Base-by-base conservation (phyloP, 2,797 vertebrate genomes). In the Chaetodon trifasciatus region DNA sequence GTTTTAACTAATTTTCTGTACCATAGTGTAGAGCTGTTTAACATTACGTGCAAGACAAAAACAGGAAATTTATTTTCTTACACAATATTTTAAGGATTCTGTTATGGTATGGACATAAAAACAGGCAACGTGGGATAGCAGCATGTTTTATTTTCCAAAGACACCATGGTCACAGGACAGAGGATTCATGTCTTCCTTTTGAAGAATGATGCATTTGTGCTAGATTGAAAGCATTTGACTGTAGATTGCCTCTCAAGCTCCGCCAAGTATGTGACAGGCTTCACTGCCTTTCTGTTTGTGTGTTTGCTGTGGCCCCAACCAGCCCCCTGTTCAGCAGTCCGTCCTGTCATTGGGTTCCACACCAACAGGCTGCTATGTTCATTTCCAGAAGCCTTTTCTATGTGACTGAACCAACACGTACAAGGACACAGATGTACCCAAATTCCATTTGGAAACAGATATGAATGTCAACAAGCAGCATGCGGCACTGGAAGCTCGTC, bases 391-490 rank as follows among this genome's bases (percentile, higher is more conserved):
- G 40, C 40, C 42, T 16, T 58, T 55, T 76, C 56, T 47, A 21
- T 35, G 53, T 58, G 57, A 60, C 79, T 74, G 40, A 42, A 39
- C 16, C 21, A 35, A 17, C 70, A 62, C 32, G 8, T n/a, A 21
- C n/a, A 52, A 17, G 58, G 70, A 79, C 68, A 16, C 47, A 37
- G 52, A 76, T 70, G 4, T 2, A 53, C 63, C 76, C 44, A 67
- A 64, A 78, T 49, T 56, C 76, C 63, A 50, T 71, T 74, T 56
- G 65, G 49, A 73, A 40, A 35, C 57, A 49, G 16, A 79, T 63
- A 47, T 53, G 70, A 83, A 78, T 68, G 76, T 84, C 71, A 70
- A 70, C 52, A 42, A 68, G 74, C 79, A 81, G 76, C 62, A 40
- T 35, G 76, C 74, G 66, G 66, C 64, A 23, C 63, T 74, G 66